Percentiles rank a stretch among this genome's conserved stretches.
Evolutionary conservation across 2,888 invertebrate species (phyloP).

Genomic region (Tromatobia lineatoria): DNA sequence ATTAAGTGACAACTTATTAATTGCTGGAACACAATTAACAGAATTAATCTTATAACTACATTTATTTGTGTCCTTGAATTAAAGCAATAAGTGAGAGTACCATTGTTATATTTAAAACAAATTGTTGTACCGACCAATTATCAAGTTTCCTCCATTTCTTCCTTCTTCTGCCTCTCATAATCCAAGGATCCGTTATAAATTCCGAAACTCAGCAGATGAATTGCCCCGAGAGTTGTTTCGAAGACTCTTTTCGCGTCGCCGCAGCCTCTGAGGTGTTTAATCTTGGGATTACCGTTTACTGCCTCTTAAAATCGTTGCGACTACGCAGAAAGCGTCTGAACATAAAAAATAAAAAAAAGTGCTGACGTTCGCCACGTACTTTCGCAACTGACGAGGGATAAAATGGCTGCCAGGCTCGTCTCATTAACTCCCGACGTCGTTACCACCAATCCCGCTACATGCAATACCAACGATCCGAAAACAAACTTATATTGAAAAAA

Average conservation of each 20-base stretch:
- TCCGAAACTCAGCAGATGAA: background rate
- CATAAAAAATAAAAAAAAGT: slow-evolving; percentile 2
- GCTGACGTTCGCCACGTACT: background rate
- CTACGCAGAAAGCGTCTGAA: background rate
- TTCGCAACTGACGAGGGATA: background rate
- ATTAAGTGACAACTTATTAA: no score
- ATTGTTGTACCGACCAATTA: no score
- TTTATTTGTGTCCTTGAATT: no score
- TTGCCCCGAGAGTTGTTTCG: background rate
- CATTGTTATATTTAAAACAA: no score
- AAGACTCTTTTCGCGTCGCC: background rate
- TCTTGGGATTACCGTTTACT: slow-evolving; percentile 41
- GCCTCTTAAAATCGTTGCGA: background rate
- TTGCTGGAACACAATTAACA: no score
- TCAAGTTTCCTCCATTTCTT: background rate
- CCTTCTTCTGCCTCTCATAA: background rate
- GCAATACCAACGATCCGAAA: background rate
- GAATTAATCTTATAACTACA: no score
- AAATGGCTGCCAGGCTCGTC: background rate
- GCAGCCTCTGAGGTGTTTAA: slow-evolving; percentile 36
- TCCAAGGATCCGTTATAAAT: slow-evolving; percentile 6
- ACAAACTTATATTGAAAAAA: background rate
- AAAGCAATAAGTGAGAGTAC: no score
- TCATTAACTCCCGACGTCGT: background rate
- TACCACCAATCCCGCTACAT: background rate